Conservation (phyloP, 2,888 invertebrate species). For the Drosophila melanocephala region DNA sequence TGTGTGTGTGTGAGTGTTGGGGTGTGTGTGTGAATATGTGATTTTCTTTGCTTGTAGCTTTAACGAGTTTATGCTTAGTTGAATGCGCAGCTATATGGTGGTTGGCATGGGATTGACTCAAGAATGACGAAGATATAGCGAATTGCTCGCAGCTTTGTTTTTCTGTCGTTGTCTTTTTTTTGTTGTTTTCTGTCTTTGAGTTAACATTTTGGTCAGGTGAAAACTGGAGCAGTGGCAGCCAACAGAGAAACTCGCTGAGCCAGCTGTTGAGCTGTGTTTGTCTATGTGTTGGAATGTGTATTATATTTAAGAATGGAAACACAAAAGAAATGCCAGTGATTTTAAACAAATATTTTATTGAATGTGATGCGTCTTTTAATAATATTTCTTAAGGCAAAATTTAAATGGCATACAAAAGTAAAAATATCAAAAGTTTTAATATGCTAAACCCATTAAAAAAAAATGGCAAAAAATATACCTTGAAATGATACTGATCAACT, state of each 20-base stretch:
- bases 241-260: slow-evolving; percentile 30
- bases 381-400: not conserved
- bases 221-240: slow-evolving; percentile 55
- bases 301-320: not conserved
- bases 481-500: not conserved
- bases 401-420: rapidly evolving
- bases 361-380: not conserved
- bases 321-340: not conserved
- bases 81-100: slow-evolving; percentile 52
- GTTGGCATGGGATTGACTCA: slow-evolving; percentile 27
- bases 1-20: not conserved
- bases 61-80: slow-evolving; percentile 67
- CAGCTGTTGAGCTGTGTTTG: not conserved
- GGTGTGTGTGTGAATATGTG: slow-evolving; percentile 37
- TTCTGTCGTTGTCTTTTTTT: not conserved
- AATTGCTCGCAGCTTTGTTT: slow-evolving; percentile 16
- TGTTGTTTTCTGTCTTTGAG: slow-evolving; percentile 14
- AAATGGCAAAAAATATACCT: not conserved
- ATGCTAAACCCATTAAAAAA: not conserved
- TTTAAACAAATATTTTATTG: not conserved
- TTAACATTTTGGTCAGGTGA: slow-evolving; percentile 51
- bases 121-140: slow-evolving; percentile 49
- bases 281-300: not conserved
- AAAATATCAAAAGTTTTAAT: not conserved
- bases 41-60: slow-evolving; percentile 53